Conservation (phyloP, 2,797 vertebrate genomes). For the Myiotriccus ornatus region DNA sequence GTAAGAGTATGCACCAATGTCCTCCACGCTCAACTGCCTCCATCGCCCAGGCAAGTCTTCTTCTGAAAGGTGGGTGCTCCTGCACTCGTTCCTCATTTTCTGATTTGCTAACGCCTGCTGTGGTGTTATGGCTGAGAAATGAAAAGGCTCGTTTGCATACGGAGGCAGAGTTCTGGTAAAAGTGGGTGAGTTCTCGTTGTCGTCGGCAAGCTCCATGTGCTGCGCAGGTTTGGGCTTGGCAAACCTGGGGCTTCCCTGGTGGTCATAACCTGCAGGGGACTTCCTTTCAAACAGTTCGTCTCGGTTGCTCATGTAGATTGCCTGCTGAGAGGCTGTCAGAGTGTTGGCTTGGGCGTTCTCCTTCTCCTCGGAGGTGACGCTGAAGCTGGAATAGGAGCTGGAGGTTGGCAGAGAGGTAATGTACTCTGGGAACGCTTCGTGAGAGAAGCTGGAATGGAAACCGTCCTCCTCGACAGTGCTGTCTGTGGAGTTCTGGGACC, state of each 20-base stretch:
- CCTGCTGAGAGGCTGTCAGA: conserved; percentile 89
- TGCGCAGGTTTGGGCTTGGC: conserved; percentile 83
- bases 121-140: conserved; percentile 80
- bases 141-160: conserved; percentile 86
- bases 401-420: conserved; percentile 86
- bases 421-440: conserved; percentile 85
- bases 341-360: conserved; percentile 83
- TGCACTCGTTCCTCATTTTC: conserved; percentile 77
- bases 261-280: conserved; percentile 80
- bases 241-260: conserved; percentile 79
- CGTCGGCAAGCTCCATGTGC: conserved; percentile 83
- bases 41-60: conserved; percentile 85
- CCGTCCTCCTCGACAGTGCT: conserved; percentile 87
- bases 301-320: conserved; percentile 86
- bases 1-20: conserved; percentile 87
- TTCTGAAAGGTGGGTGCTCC: conserved; percentile 72
- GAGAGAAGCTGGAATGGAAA: conserved; percentile 85
- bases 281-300: conserved; percentile 85
- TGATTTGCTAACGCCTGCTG: conserved; percentile 83
- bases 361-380: conserved; percentile 89
- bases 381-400: conserved; percentile 95
- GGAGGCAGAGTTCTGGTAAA: conserved; percentile 85
- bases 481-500: conserved; percentile 86
- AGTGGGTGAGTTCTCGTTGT: conserved; percentile 80
- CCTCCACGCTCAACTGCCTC: conserved; percentile 90